Percentiles rank a stretch among this genome's conserved stretches.
phyloP scores from a whole-genome alignment of 2,888 invertebrate species.

The Lordiphosa fenestrarum region DNA sequence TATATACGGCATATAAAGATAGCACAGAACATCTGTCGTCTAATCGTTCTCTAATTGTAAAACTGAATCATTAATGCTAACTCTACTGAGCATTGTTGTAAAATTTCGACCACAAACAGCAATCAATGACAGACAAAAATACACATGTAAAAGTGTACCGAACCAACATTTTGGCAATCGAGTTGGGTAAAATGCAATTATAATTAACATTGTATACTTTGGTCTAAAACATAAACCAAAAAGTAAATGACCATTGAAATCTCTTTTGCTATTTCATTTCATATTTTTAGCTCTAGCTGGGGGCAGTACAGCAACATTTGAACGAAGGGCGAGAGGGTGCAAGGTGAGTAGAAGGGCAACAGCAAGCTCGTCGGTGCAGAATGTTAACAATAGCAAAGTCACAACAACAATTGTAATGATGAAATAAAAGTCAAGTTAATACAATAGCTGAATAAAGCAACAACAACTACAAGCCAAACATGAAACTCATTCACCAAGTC shows the following conservation, averaged over 20 bases:
- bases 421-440: conserved; percentile 72
- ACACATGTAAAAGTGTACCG: no score
- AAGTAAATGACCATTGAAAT: conserved; percentile 39
- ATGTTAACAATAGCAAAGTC: conserved; percentile 68
- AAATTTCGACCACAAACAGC: no score
- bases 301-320: conserved; percentile 36
- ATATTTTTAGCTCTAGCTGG: conserved; percentile 23
- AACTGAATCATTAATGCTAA: no score
- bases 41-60: no score
- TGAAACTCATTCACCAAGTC: conserved; percentile 43
- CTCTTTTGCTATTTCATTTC: conserved; percentile 20
- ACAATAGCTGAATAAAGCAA: conserved; percentile 51
- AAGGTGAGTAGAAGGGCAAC: no score
- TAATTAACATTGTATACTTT: conserved; percentile 60
- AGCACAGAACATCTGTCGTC: no score
- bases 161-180: no score
- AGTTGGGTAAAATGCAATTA: conserved; percentile 29
- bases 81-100: no score
- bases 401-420: conserved; percentile 61
- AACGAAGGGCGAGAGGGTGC: conserved; percentile 7
- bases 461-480: conserved; percentile 51
- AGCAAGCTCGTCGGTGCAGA: conserved; percentile 46
- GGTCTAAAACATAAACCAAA: conserved; percentile 19
- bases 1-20: no score
- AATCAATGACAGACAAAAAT: no score